A percentile compares a stretch with the other conserved stretches of the same genome.
phyloP scores from a whole-genome alignment of 2,113 vertebrate genomes.

The Phaethornis superciliosus region DNA sequence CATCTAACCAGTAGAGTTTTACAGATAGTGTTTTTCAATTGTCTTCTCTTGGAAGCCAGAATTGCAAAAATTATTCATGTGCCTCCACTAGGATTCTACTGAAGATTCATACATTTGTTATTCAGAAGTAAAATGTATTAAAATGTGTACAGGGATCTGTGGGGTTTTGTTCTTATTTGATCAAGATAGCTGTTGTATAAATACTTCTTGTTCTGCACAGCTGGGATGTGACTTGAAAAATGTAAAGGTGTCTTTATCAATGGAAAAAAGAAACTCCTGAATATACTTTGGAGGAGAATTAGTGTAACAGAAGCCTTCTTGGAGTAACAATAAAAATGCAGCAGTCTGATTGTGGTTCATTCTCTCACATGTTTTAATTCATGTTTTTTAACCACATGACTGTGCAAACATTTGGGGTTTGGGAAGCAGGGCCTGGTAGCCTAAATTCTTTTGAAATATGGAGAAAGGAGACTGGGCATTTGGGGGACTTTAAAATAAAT shows the following conservation, averaged over 20 bases:
- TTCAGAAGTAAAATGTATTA: slow-evolving; percentile 1
- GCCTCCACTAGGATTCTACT: neutral
- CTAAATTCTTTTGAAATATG: neutral
- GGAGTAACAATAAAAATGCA: neutral
- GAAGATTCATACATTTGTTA: neutral
- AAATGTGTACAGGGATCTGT: neutral
- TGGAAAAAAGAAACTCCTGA: slow-evolving; percentile 1
- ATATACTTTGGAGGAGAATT: neutral
- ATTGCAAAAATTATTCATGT: neutral
- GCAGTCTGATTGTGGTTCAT: neutral
- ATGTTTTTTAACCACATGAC: neutral
- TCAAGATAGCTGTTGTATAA: slow-evolving; percentile 2
- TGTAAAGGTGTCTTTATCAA: neutral
- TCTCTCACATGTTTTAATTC: neutral
- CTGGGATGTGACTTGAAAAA: slow-evolving; percentile 27
- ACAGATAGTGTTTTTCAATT: neutral
- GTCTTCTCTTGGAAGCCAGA: neutral
- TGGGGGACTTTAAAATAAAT: neutral
- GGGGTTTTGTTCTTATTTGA: slow-evolving; percentile 3
- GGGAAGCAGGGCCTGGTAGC: too few relatives aligned
- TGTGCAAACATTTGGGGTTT: neutral
- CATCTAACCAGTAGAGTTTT: neutral
- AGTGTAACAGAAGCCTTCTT: neutral
- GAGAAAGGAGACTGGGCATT: neutral
- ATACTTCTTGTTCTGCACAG: slow-evolving; percentile 19